phyloP scores from a whole-genome alignment of 2,888 invertebrate genomes.

The Scaptomyza parva region DNA sequence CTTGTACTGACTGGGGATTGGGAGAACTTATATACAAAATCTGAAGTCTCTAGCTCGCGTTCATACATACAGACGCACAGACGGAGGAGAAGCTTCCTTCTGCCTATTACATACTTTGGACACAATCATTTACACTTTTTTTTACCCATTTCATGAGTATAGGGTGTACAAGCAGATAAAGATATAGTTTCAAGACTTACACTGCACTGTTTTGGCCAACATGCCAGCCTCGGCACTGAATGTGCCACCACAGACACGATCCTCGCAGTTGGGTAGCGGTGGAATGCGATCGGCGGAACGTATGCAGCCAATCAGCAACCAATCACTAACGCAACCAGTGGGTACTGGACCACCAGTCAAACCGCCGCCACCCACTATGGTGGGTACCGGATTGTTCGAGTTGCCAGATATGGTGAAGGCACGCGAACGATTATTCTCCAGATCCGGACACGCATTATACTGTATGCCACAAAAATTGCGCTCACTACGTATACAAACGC shows the following conservation, averaged over 20 bases:
- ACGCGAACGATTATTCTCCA: slow-evolving; percentile 89
- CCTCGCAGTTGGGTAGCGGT: slow-evolving; percentile 89
- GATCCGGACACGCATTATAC: slow-evolving; percentile 90
- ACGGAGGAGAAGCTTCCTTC: too few relatives aligned
- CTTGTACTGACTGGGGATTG: too few relatives aligned
- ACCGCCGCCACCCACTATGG: slow-evolving; percentile 89
- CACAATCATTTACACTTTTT: too few relatives aligned
- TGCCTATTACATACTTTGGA: too few relatives aligned
- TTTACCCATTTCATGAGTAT: too few relatives aligned
- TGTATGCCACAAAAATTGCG: slow-evolving; percentile 95
- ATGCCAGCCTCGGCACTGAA: slow-evolving; percentile 91
- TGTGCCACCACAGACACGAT: slow-evolving; percentile 93
- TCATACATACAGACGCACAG: too few relatives aligned
- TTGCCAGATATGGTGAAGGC: slow-evolving; percentile 92
- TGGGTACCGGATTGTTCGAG: slow-evolving; percentile 88
- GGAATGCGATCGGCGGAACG: slow-evolving; percentile 84
- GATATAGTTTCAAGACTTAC: slow-evolving; percentile 86
- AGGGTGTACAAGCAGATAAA: too few relatives aligned
- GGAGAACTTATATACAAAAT: too few relatives aligned
- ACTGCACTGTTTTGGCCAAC: slow-evolving; percentile 89
- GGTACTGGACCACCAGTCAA: slow-evolving; percentile 84
- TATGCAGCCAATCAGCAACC: slow-evolving; percentile 92
- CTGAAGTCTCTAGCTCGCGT: too few relatives aligned
- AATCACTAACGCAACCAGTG: slow-evolving; percentile 91
- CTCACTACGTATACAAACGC: slow-evolving; percentile 93